Evolutionary conservation across 2,113 vertebrate genomes (phyloP).

Genomic region (Eidolon helvum): DNA sequence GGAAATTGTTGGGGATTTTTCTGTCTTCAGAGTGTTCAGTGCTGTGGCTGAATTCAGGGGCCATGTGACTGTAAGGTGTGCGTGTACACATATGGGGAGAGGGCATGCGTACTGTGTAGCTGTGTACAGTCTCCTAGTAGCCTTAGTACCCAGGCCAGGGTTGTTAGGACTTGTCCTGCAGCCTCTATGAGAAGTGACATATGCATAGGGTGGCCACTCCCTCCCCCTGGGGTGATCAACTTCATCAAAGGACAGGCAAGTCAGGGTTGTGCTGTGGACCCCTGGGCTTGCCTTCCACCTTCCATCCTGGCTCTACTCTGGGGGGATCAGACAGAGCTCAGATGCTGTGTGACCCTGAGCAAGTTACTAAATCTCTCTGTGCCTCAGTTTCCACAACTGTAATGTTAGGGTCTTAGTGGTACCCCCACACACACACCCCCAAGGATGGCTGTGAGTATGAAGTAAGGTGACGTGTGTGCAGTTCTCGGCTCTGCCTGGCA

Average conservation of each 20-base stretch:
- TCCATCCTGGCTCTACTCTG: background rate
- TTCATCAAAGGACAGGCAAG: background rate
- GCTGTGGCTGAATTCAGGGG: background rate
- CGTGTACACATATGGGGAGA: accelerated
- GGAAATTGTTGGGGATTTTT: too few species aligned
- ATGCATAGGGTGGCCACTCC: too few species aligned
- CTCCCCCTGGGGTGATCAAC: background rate
- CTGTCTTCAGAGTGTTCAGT: background rate
- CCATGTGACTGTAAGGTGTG: accelerated
- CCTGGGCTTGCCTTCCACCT: background rate
- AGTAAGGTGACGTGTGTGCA: background rate
- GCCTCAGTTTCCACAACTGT: background rate
- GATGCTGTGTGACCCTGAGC: background rate
- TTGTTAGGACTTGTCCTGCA: background rate
- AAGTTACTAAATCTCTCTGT: background rate
- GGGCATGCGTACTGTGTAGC: accelerated
- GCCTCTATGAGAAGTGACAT: background rate
- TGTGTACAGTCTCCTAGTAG: background rate
- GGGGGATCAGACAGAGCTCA: background rate
- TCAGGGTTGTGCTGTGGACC: background rate
- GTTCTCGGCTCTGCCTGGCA: background rate
- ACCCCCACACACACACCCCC: background rate
- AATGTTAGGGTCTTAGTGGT: background rate
- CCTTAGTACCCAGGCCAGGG: background rate
- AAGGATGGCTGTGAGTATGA: background rate